These are phyloP conservation scores for Drosophila flavopinicola DNA, from an alignment of 2,888 invertebrate species.

Conservation along the genomic window DNA sequence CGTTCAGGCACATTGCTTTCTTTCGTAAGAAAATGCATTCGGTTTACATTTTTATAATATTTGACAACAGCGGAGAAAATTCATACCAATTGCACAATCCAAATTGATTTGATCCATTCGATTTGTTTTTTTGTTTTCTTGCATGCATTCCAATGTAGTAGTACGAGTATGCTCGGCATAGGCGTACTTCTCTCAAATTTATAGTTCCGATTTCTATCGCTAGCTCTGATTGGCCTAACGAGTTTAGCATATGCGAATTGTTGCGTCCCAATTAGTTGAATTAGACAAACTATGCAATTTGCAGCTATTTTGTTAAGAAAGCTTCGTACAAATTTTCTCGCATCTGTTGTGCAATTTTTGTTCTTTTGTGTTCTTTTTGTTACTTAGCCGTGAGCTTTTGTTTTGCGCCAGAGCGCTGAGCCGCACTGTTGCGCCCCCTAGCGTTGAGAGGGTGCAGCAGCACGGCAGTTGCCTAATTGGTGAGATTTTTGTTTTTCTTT, in stretches of 20 bases:
- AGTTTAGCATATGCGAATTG: constrained; percentile 39
- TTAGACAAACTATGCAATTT: constrained; percentile 70
- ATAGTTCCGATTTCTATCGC: constrained; percentile 19
- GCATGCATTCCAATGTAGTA: not conserved
- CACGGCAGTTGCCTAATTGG: constrained; percentile 24
- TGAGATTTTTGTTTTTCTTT: constrained; percentile 7
- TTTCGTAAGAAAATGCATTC: constrained; percentile 71
- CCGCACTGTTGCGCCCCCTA: constrained; percentile 12
- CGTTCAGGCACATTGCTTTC: constrained; percentile 55
- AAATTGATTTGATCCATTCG: constrained; percentile 38
- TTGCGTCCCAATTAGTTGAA: constrained; percentile 67
- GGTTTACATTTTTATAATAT: constrained; percentile 57
- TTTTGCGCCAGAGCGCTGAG: constrained; percentile 1
- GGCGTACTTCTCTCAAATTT: constrained; percentile 28
- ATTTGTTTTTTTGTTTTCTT: constrained; percentile 7
- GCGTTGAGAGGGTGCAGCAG: constrained; percentile 2
- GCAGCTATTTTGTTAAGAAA: constrained; percentile 35
- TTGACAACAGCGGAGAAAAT: constrained; percentile 76
- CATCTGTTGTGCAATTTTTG: constrained; percentile 59
- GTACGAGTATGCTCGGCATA: constrained; percentile 44
- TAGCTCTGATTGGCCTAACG: constrained; percentile 1
- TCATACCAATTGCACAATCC: constrained; percentile 80
- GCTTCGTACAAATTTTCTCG: constrained; percentile 74
- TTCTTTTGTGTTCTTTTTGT: constrained; percentile 13
- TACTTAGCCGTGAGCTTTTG: constrained; percentile 26